Percentiles rank a stretch among this genome's conserved stretches.
Evolutionary conservation across 2,888 invertebrate genomes (phyloP).

Genomic region (Cyrtodaria siliqua): DNA sequence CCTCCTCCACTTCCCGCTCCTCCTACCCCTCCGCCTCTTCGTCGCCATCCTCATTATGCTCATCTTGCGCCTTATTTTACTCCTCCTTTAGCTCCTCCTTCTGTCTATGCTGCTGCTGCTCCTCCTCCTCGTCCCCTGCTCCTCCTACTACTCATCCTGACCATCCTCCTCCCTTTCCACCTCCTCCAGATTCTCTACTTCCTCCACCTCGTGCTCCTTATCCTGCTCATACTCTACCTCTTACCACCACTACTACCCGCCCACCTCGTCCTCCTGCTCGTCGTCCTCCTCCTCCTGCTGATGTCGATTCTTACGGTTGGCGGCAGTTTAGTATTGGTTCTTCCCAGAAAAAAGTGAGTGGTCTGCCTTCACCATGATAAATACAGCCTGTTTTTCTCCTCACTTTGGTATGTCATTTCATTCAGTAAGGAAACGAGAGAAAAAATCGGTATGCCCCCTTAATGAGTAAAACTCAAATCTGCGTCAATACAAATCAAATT

Average conservation of each 20-base stretch:
- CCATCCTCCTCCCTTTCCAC: neutral
- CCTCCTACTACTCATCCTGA: neutral
- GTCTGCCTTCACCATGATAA: no score
- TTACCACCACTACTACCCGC: neutral
- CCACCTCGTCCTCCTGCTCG: neutral
- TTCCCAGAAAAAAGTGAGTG: no score
- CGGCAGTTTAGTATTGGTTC: no score
- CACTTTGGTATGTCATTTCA: no score
- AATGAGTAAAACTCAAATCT: no score
- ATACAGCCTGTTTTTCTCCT: no score
- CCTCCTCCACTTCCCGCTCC: neutral
- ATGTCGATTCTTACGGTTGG: no score
- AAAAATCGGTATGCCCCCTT: no score
- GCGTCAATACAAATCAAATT: no score
- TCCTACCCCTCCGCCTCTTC: neutral
- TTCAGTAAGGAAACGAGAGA: no score
- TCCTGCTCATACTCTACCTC: neutral
- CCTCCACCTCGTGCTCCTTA: neutral
- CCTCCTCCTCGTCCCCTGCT: neutral
- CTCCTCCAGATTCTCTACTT: neutral
- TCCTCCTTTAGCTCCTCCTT: neutral
- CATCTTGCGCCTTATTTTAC: neutral
- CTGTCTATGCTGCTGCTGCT: neutral
- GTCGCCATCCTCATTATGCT: neutral
- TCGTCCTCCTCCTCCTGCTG: conserved; percentile 2